A percentile compares a stretch with the other conserved stretches of the same genome.
Evolutionary conservation across 2,113 vertebrate genomes (phyloP).

Genomic region (Collichthys lucidus): DNA sequence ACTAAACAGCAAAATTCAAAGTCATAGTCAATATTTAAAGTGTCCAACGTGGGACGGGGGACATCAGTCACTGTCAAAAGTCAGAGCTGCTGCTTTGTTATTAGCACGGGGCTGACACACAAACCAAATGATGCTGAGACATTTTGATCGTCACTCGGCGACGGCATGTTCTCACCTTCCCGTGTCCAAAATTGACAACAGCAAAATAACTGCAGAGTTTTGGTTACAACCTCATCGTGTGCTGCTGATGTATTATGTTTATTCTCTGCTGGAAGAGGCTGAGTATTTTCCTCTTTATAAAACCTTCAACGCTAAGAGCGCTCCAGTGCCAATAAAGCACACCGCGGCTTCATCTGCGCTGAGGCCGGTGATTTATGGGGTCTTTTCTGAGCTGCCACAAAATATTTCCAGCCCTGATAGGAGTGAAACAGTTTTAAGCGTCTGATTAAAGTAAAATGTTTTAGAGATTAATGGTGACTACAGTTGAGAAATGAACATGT

Average conservation of each 20-base stretch:
- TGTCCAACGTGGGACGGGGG: too few relatives aligned
- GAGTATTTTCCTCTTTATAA: neutral
- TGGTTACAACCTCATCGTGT: neutral
- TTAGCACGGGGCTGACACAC: too few relatives aligned
- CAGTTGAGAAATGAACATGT: slow-evolving; percentile 41
- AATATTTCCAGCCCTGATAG: slow-evolving; percentile 67
- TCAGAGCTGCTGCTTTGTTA: too few relatives aligned
- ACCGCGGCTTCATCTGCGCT: slow-evolving; percentile 11
- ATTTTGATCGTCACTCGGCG: too few relatives aligned
- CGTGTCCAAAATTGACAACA: too few relatives aligned
- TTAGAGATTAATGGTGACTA: slow-evolving; percentile 53
- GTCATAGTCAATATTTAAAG: too few relatives aligned
- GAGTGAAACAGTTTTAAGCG: slow-evolving; percentile 36
- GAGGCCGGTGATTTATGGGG: slow-evolving; percentile 57
- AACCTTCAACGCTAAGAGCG: neutral
- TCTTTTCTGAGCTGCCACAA: slow-evolving; percentile 45
- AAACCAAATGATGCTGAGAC: too few relatives aligned
- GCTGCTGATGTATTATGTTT: neutral
- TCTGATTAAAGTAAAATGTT: slow-evolving; percentile 50
- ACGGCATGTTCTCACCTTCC: too few relatives aligned
- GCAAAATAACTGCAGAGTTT: too few relatives aligned
- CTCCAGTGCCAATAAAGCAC: slow-evolving; percentile 10
- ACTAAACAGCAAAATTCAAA: too few relatives aligned
- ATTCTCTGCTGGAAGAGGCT: neutral
- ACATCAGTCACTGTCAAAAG: too few relatives aligned